Percentiles rank a stretch among this genome's conserved stretches.
These are phyloP conservation scores for Serinus canaria DNA, from an alignment of 2,113 vertebrate genomes.

Conservation along the genomic window DNA sequence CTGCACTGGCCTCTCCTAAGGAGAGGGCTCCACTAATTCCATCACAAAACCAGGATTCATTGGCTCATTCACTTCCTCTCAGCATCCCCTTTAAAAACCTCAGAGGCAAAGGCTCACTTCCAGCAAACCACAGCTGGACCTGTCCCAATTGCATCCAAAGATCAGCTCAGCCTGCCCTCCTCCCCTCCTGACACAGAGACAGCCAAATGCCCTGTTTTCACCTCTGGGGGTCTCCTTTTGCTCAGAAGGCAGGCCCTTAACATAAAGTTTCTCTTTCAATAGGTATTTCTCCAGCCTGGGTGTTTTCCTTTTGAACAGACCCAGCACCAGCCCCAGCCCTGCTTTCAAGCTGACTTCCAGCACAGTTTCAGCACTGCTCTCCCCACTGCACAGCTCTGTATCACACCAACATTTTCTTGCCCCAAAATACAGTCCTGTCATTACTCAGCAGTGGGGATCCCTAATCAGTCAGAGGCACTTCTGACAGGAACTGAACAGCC, in stretches of 20 bases:
- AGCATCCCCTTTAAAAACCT: not conserved
- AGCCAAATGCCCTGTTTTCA: not conserved
- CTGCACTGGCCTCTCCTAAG: not conserved
- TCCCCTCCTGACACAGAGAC: not conserved
- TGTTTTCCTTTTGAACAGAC: not conserved
- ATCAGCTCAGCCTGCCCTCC: not conserved
- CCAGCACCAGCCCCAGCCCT: not conserved
- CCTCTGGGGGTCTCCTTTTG: not conserved
- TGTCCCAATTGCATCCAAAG: accelerated
- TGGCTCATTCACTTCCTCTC: not conserved
- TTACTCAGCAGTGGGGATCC: not conserved
- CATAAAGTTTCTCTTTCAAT: not conserved
- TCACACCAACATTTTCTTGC: not conserved
- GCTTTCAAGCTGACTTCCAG: not conserved
- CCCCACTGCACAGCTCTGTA: not conserved
- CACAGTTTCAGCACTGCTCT: not conserved
- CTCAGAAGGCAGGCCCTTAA: not conserved
- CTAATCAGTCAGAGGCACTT: not conserved
- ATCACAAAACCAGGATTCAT: not conserved
- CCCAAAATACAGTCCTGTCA: not conserved
- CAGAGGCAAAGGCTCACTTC: not conserved
- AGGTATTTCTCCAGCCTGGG: not conserved
- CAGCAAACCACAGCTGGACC: not conserved
- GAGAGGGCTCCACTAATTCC: not conserved
- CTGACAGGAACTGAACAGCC: not conserved